These are phyloP conservation scores for Reinhardtius hippoglossoides DNA, from an alignment of 2,113 vertebrate species.

Conservation along the genomic window DNA sequence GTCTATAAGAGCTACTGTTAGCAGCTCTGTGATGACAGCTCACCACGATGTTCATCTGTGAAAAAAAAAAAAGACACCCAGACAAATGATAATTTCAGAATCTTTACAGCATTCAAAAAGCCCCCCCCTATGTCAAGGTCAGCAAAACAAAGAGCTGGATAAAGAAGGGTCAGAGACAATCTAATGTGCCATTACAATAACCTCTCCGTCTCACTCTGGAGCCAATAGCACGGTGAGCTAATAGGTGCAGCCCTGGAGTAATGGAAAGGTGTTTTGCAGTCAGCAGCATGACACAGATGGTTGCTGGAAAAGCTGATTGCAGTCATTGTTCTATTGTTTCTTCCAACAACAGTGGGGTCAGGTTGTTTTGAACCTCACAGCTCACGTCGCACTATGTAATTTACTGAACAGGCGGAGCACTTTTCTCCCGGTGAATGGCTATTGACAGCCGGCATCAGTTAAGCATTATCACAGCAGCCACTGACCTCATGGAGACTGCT, in stretches of 20 bases:
- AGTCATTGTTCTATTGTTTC: constrained; percentile 81
- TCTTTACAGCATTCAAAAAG: constrained; percentile 33
- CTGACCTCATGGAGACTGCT: constrained; percentile 64
- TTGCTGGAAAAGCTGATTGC: constrained; percentile 77
- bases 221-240: constrained; percentile 73
- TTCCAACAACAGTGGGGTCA: constrained; percentile 76
- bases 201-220: constrained; percentile 70
- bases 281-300: constrained; percentile 71
- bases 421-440: constrained; percentile 77
- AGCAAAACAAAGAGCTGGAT: constrained; percentile 57
- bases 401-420: constrained; percentile 79
- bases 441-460: constrained; percentile 79
- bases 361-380: constrained; percentile 73
- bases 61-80: constrained; percentile 14
- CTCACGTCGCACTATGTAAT: constrained; percentile 76
- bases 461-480: constrained; percentile 74
- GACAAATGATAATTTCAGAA: constrained; percentile 25
- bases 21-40: neutral
- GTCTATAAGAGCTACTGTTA: neutral
- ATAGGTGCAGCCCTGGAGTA: constrained; percentile 68
- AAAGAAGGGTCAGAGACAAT: constrained; percentile 61
- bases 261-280: constrained; percentile 76
- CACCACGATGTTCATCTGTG: constrained; percentile 8
- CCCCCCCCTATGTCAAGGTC: constrained; percentile 57
- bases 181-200: constrained; percentile 72